Percentiles rank a stretch among this genome's conserved stretches.
phyloP scores from a whole-genome alignment of 2,888 invertebrate genomes.

The Eristalis pertinax region DNA sequence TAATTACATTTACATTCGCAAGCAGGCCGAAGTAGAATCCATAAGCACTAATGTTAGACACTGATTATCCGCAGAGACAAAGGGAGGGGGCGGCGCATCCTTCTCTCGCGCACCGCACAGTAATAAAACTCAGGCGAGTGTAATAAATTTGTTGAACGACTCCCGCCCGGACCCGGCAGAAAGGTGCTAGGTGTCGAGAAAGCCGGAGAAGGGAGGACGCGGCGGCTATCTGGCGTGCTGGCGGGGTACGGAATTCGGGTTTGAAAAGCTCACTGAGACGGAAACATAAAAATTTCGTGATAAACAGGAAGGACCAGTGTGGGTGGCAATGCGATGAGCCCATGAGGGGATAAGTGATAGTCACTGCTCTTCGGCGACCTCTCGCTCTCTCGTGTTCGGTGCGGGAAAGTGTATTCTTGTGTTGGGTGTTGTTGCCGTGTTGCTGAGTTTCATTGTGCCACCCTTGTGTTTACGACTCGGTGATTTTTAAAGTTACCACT shows the following conservation, averaged over 20 bases:
- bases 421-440: constrained; percentile 4
- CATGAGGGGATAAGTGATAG: constrained; percentile 8
- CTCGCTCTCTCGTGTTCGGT: constrained; percentile 11
- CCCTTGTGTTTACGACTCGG: constrained; percentile 46
- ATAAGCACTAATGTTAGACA: constrained; percentile 49
- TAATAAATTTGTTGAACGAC: constrained; percentile 69
- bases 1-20: constrained; percentile 39
- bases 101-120: constrained; percentile 25
- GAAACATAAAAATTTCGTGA: constrained; percentile 58
- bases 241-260: constrained; percentile 10
- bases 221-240: neutral
- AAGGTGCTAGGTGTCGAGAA: neutral
- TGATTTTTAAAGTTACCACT: constrained; percentile 57
- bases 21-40: neutral
- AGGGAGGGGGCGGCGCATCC: constrained; percentile 9
- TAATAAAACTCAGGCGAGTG: constrained; percentile 69
- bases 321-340: constrained; percentile 20
- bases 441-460: neutral
- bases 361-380: constrained; percentile 21
- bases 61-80: constrained; percentile 52
- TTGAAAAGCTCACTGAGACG: constrained; percentile 49
- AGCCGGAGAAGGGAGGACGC: neutral
- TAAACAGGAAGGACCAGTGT: constrained; percentile 53
- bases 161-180: constrained; percentile 33
- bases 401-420: constrained; percentile 35